Percentiles rank a stretch among this genome's conserved stretches.
Conservation (phyloP, 2,113 vertebrate species). For the Heliornis fulica region DNA sequence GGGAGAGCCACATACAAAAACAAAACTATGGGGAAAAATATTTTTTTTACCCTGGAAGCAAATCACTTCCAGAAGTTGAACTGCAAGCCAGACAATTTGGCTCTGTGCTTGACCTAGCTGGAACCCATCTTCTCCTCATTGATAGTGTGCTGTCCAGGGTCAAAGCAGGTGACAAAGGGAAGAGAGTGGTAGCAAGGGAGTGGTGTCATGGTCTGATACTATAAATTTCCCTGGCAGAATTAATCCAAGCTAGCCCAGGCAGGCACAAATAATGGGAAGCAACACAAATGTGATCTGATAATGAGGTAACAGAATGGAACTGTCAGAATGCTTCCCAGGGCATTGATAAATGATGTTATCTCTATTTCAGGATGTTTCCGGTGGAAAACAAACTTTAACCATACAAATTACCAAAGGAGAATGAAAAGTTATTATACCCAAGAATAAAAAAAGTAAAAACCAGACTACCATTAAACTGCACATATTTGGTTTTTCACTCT, state of each 20-base stretch:
- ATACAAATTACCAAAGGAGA: background rate
- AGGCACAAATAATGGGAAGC: constrained; percentile 3
- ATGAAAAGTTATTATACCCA: background rate
- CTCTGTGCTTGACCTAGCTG: background rate
- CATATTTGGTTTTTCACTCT: background rate
- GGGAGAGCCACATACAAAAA: background rate
- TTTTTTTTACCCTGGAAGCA: background rate
- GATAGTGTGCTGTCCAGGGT: background rate
- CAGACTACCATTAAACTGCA: background rate
- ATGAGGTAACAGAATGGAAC: constrained; percentile 39
- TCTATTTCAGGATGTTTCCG: background rate
- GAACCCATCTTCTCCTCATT: background rate
- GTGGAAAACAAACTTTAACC: background rate
- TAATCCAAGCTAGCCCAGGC: constrained; percentile 23
- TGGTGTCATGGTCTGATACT: background rate
- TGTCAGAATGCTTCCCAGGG: background rate
- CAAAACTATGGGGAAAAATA: background rate
- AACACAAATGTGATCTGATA: constrained; percentile 17
- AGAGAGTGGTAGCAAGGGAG: background rate
- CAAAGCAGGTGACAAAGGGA: background rate
- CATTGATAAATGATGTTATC: constrained; percentile 12
- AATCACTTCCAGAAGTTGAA: background rate
- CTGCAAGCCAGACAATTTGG: background rate
- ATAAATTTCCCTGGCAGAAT: constrained; percentile 32
- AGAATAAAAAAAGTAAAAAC: background rate